A percentile compares a stretch with the other conserved stretches of the same genome.
Evolutionary conservation across 1,140 invertebrate species (phyloP).

Genomic region (Sarcophaga peregrina): DNA sequence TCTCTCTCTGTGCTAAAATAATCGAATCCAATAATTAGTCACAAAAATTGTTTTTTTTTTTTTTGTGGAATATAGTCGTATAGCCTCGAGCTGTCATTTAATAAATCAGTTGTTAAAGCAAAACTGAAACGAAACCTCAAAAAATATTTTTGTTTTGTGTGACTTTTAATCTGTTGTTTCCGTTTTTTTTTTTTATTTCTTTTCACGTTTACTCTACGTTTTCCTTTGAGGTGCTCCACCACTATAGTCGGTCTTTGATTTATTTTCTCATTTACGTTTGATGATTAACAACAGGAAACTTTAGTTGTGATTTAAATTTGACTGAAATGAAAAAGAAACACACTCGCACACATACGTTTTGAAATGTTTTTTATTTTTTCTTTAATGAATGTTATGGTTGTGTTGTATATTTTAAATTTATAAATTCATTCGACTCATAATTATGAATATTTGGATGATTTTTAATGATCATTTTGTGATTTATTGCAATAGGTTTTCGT

Average conservation of each 20-base stretch:
- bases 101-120: conserved; percentile 36
- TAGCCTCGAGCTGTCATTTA: conserved; percentile 41
- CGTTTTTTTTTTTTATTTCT: conserved; percentile 11
- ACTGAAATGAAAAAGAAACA: neutral
- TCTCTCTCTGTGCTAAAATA: neutral
- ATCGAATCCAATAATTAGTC: neutral
- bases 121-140: neutral
- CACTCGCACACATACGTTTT: neutral
- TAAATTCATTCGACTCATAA: conserved; percentile 23
- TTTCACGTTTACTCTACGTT: too few relatives aligned
- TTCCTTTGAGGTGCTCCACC: neutral
- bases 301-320: conserved; percentile 23
- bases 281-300: conserved; percentile 38
- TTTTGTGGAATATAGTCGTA: neutral
- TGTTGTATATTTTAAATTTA: neutral
- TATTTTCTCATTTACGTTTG: conserved; percentile 13
- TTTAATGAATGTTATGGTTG: conserved; percentile 12
- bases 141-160: conserved; percentile 31
- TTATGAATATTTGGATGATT: neutral
- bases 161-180: conserved; percentile 38
- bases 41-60: neutral
- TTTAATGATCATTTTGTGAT: neutral
- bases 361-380: neutral
- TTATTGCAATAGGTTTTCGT: neutral
- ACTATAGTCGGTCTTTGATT: neutral